phyloP scores from a whole-genome alignment of 2,888 invertebrate species.

The Phoenoteleia sp. region DNA sequence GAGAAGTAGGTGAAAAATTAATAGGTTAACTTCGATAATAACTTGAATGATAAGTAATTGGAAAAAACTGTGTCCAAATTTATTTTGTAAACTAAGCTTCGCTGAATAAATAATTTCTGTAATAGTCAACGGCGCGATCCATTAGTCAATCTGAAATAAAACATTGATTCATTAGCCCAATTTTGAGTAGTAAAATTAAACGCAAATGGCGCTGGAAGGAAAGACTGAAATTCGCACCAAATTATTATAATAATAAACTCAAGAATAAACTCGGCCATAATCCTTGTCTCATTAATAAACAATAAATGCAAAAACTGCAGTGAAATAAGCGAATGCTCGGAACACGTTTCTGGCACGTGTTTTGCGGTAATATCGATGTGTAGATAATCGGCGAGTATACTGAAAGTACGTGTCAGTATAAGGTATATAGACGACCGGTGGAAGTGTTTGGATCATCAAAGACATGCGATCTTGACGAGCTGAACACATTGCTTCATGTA shows the following conservation, averaged over 20 bases:
- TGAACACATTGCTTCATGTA: constrained; percentile 70
- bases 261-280: constrained; percentile 30
- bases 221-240: constrained; percentile 18
- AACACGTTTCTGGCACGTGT: constrained; percentile 70
- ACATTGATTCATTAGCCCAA: constrained; percentile 22
- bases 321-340: constrained; percentile 60
- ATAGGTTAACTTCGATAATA: neutral
- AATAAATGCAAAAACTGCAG: constrained; percentile 70
- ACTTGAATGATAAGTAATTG: neutral
- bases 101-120: neutral
- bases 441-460: constrained; percentile 67
- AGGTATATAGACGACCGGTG: constrained; percentile 40
- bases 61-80: neutral
- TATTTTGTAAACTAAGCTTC: neutral
- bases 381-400: constrained; percentile 68
- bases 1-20: neutral
- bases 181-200: neutral
- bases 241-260: constrained; percentile 57
- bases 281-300: constrained; percentile 63
- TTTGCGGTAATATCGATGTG: constrained; percentile 71
- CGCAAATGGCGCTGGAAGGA: neutral
- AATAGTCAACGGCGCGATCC: neutral
- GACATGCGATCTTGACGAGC: constrained; percentile 80
- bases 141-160: constrained; percentile 19
- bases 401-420: constrained; percentile 67